Evolutionary conservation across 2,888 invertebrate genomes (phyloP).

Genomic region (Heliothis peltigera): DNA sequence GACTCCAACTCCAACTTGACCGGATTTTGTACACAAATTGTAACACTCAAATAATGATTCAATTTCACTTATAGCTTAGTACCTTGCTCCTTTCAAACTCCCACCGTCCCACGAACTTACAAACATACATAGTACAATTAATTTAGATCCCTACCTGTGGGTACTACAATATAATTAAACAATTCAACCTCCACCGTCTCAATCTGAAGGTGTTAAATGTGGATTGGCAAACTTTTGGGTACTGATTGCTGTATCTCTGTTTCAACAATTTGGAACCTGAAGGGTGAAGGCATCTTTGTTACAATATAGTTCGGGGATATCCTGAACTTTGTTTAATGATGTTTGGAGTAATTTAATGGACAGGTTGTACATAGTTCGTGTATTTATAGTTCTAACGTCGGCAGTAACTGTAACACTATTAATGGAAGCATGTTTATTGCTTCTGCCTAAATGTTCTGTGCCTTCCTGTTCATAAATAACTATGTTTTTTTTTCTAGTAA

Average conservation of each 20-base stretch:
- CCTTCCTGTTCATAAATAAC: not conserved
- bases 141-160: slow-evolving; percentile 48
- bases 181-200: slow-evolving; percentile 45
- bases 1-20: no score
- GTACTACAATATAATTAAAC: slow-evolving; percentile 59
- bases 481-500: no score
- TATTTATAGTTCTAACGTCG: slow-evolving; percentile 32
- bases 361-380: slow-evolving; percentile 37
- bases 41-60: not conserved
- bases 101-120: slow-evolving; percentile 7
- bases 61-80: not conserved
- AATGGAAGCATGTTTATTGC: not conserved
- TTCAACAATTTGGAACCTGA: slow-evolving; percentile 44
- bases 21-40: no score
- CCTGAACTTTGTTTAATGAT: slow-evolving; percentile 29
- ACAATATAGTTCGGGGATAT: slow-evolving; percentile 28
- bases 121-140: slow-evolving; percentile 51
- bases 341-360: slow-evolving; percentile 29
- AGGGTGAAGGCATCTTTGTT: slow-evolving; percentile 41
- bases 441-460: not conserved
- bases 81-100: slow-evolving; percentile 1
- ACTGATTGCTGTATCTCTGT: slow-evolving; percentile 56
- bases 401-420: slow-evolving; percentile 10
- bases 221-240: slow-evolving; percentile 59
- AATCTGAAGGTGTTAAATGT: slow-evolving; percentile 59